Evolutionary conservation across 2,113 vertebrate species (phyloP), one percentile per base, ranked within the genome.

Genomic region (Lethenteron camtschaticum): DNA sequence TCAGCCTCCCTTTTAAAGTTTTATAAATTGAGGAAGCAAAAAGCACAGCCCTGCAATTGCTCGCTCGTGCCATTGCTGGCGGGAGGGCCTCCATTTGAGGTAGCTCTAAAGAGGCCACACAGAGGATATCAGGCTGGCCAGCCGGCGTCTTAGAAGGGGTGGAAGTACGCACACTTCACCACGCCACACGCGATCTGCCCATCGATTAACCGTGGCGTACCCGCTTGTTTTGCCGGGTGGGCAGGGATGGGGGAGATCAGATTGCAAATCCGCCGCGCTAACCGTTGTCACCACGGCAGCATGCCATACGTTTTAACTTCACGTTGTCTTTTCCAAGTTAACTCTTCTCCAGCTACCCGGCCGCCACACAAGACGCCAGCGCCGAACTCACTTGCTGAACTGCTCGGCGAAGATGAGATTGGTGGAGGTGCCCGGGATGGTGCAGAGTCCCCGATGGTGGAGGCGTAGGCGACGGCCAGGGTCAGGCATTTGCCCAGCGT

Each of bases 391-490:
- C 91, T 81, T 96, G 83, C 95, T 96, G 78, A 99, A 96, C 77
- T 99, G 89, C 70, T 99, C 94, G 1, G 95, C 81, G 73, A 99
- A 99, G 71, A 99, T 99, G 75, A 96, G 88, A 79, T 88, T 99
- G 77, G 90, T 96, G 14, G 94, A 99, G 1, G 94, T 99, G 58
- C 94, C 91, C 0, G 94, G 96, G 80, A 96, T 91, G 77, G 94
- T 96, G 78, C 87, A 95, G 72, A 99, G 84, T 9, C 94, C 94
- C 94, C 91, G 1, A 96, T 95, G 70, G 91, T 96, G 0, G 94
- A 89, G 0, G 94, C 90, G 0, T 99, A 96, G 2, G 91, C 91
- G 74, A 96, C 87, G 79, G 90, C 94, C 73, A 99, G 82, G 0
- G 94, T 87, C 59, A 99, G 84, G 73, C 91, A 96, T 76, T 96